Evolutionary conservation across 2,113 vertebrate species (phyloP), one percentile per base, ranked within the genome.

Genomic region (Tricholaema leucomelas): DNA sequence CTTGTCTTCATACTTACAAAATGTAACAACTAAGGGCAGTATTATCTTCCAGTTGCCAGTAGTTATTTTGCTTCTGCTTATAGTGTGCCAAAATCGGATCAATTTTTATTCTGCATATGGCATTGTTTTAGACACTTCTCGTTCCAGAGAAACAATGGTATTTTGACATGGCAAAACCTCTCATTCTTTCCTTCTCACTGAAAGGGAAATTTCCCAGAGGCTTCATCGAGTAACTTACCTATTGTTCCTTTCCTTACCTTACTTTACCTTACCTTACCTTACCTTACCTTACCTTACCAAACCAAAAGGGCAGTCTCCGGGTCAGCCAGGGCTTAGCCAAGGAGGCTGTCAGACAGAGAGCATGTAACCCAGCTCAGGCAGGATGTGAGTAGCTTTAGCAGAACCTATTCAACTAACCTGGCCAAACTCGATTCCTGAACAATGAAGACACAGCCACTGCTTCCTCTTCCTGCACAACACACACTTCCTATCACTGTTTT

Each of bases 391-490:
- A 19, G 11, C 46, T 79, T 52, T 66, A 38, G 40, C 28, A 81
- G 54, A 35, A 58, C 23, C 7, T 28, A 7, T 15, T 76, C 23
- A n/a, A 46, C 65, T 56, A 19, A 4, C 35, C 18, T 48, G 35
- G 6, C 31, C 1, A 0, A 25, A 36, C 30, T 21, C 0, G 0
- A 40, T 31, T 40, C n/a, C 44, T 40, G 17, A 13, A 33, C 28
- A 33, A 8, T 21, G 28, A 31, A 19, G n/a, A 25, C 15, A 5
- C 15, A 9, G 52, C 25, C 63, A 61, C 46, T 2, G 0, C 17
- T 63, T 65, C 31, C 35, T 61, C 36, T 85, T 54, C n/a, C n/a
- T 46, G 17, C 54, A 71, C 35, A 48, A 17, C 4, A 19, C 28
- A 42, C 50, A 7, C 21, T 64, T 59, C 9, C 15, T 7, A 23